These are phyloP conservation scores for Denticeps clupeoides DNA, from an alignment of 2,797 vertebrate species.

Conservation along the genomic window DNA sequence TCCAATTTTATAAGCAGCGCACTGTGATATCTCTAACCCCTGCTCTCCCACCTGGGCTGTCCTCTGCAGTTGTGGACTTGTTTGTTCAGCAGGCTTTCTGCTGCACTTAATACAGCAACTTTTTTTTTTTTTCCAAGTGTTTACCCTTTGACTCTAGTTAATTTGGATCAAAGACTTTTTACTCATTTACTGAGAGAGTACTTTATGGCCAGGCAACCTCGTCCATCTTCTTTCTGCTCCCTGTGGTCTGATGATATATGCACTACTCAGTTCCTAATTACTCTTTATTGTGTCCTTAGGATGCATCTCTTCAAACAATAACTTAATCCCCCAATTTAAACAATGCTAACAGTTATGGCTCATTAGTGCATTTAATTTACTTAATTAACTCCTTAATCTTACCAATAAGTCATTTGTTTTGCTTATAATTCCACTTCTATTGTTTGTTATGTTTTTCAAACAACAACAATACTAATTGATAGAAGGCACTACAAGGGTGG, in stretches of 20 bases:
- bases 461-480: conserved; percentile 1
- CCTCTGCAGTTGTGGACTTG: background rate
- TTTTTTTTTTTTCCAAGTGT: background rate
- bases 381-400: conserved; percentile 49
- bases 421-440: conserved; percentile 48
- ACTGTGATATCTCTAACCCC: background rate
- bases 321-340: conserved; percentile 39
- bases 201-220: conserved; percentile 7
- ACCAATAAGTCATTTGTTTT: conserved; percentile 53
- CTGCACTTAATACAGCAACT: background rate
- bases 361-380: conserved; percentile 54
- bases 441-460: conserved; percentile 29
- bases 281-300: conserved; percentile 22
- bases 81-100: background rate
- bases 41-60: background rate
- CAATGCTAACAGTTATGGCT: conserved; percentile 52
- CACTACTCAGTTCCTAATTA: conserved; percentile 25
- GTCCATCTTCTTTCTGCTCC: conserved; percentile 7
- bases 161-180: conserved; percentile 11
- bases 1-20: background rate
- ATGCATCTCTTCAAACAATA: conserved; percentile 24
- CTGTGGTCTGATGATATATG: conserved; percentile 13
- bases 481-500: too few relatives aligned
- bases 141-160: background rate
- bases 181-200: background rate